phyloP scores from a whole-genome alignment of 2,797 vertebrate genomes.

The Pogoniulus pusillus region DNA sequence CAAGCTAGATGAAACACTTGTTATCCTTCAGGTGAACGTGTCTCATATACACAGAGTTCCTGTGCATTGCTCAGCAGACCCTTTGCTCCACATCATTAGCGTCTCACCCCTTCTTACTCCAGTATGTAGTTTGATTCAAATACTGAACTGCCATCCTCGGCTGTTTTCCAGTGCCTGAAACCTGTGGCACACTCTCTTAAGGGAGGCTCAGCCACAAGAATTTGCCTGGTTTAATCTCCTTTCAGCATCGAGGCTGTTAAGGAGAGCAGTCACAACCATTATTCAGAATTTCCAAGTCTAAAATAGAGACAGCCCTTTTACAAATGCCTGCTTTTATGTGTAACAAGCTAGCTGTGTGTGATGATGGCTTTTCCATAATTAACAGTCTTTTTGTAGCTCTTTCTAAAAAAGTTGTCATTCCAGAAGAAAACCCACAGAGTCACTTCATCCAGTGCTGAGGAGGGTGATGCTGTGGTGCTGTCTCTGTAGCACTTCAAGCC shows the following conservation, averaged over 20 bases:
- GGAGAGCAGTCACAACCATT: not conserved
- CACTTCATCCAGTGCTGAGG: not conserved
- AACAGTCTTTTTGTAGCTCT: not conserved
- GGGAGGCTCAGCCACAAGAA: not conserved
- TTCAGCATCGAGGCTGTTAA: not conserved
- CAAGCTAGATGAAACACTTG: not conserved
- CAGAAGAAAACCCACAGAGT: not conserved
- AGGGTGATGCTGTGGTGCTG: not conserved
- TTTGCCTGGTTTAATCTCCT: not conserved
- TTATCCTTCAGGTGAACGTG: not conserved
- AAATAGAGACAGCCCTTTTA: not conserved
- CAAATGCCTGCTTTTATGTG: not conserved
- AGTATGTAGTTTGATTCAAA: not conserved
- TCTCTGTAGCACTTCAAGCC: not conserved
- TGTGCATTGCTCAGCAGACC: not conserved
- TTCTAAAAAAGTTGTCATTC: too few species aligned
- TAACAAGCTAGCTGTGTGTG: not conserved
- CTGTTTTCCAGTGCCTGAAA: not conserved
- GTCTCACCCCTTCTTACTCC: not conserved
- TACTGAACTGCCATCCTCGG: not conserved
- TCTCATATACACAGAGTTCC: not conserved
- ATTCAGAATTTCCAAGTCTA: not conserved
- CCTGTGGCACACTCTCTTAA: not conserved
- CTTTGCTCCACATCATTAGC: not conserved
- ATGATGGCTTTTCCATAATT: not conserved